Base-by-base conservation (phyloP, 2,113 vertebrate species). In the Hystrix cristata region DNA sequence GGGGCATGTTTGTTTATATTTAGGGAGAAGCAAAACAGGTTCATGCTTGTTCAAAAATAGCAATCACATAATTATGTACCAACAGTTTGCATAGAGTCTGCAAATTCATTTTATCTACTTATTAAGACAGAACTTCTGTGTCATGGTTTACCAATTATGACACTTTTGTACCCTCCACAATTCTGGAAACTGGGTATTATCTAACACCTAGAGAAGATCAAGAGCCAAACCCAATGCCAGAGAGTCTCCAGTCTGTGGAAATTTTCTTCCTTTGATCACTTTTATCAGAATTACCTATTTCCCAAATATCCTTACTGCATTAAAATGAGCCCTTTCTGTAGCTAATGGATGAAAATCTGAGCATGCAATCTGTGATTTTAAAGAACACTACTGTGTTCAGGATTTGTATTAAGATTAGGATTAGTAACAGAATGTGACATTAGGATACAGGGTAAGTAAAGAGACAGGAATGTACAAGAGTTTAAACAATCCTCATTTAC, bases 31-130 rank as follows among this genome's bases (percentile, higher is more conserved):
- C 43, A 93, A 82, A 80, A 31, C 0, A 67, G 48, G 84, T 85
- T 84, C 23, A 64, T 80, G 13, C 16, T 55, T 57, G 85, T 60
- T 95, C 91, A 82, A 89, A 91, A 97, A 46, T 5, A 93, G 43
- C 34, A 90, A 80, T 46, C 64, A 90, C 1, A 69, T 62, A 84
- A 87, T 46, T 96, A 79, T 27, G 78, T 16, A 64, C 2, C 89
- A n/a, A 92, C 13, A 91, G 57, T 90, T 82, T 88, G 12, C 69
- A 14, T 34, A 31, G 15, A 31, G 46, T 46, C 38, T 90, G 18
- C 27, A 74, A 60, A 80, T 59, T 65, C 23, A 34, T 65, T 96
- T 96, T 64, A 46, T 67, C 5, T 38, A 48, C 21, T 90, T 23
- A 60, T 65, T 87, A 76, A 78, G 60, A 51, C 7, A 67, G 64